Evolutionary conservation across 2,113 vertebrate species (phyloP).

Genomic region (Fulica atra): DNA sequence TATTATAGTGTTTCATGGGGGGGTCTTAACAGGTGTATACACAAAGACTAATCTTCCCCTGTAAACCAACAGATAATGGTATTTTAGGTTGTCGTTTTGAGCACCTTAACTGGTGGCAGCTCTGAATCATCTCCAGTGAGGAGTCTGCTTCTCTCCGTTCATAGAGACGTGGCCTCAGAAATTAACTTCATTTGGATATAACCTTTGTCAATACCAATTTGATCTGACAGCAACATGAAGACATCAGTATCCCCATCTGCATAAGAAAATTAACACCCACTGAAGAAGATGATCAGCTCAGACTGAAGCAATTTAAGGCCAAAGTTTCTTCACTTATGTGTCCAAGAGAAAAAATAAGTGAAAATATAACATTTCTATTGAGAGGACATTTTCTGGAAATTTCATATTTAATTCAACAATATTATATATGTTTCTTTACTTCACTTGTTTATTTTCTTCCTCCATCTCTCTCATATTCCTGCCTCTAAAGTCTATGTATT

Average conservation of each 20-base stretch:
- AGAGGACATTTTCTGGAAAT: neutral
- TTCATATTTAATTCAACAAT: neutral
- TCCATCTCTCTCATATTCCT: neutral
- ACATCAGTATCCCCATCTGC: neutral
- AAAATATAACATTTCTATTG: neutral
- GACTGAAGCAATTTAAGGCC: neutral
- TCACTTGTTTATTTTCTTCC: neutral
- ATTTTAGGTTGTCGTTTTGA: neutral
- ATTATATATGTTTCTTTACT: neutral
- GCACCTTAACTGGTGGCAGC: neutral
- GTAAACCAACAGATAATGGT: neutral
- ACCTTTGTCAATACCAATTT: neutral
- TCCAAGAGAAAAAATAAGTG: neutral
- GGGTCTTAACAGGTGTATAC: accelerated
- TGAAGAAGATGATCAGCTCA: neutral
- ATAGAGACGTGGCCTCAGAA: neutral
- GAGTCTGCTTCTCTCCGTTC: neutral
- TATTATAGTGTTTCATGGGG: too few species aligned
- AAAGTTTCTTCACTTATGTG: neutral
- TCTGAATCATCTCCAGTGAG: neutral
- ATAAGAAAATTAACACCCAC: neutral
- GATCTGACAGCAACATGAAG: neutral
- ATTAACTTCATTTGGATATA: neutral
- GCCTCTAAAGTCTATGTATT: neutral
- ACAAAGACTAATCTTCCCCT: neutral